Conservation (phyloP, 2,113 vertebrate genomes). For the Lepidothrix coronata region DNA sequence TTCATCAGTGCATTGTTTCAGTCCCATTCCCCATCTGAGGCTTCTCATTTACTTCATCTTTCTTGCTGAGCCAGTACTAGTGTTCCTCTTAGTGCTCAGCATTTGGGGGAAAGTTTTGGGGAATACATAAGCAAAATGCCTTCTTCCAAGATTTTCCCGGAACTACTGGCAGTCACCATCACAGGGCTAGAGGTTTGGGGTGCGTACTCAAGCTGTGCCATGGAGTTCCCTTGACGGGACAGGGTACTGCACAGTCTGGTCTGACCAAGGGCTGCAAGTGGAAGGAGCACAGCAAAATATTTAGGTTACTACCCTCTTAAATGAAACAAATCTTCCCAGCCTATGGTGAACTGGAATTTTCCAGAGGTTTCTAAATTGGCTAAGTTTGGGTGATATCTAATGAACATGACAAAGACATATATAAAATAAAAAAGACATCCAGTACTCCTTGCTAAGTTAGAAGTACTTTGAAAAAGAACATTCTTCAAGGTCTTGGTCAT, state of each 20-base stretch:
- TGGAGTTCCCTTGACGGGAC: fast-evolving
- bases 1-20: background rate
- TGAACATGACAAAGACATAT: background rate
- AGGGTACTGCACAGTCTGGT: background rate
- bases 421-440: background rate
- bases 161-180: background rate
- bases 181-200: background rate
- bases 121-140: background rate
- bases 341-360: background rate
- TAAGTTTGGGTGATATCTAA: background rate
- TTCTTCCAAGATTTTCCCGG: background rate
- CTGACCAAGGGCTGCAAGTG: background rate
- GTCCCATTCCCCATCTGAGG: background rate
- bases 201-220: fast-evolving
- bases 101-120: background rate
- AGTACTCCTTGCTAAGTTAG: background rate
- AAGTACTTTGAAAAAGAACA: background rate
- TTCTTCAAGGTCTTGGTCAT: background rate
- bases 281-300: background rate
- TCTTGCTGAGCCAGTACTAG: background rate
- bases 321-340: background rate
- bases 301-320: background rate
- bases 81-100: background rate
- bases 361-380: background rate
- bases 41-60: background rate